Evolutionary conservation across 2,888 invertebrate species (phyloP), one percentile per base, ranked within the genome.

Genomic region (Lysandra coridon): DNA sequence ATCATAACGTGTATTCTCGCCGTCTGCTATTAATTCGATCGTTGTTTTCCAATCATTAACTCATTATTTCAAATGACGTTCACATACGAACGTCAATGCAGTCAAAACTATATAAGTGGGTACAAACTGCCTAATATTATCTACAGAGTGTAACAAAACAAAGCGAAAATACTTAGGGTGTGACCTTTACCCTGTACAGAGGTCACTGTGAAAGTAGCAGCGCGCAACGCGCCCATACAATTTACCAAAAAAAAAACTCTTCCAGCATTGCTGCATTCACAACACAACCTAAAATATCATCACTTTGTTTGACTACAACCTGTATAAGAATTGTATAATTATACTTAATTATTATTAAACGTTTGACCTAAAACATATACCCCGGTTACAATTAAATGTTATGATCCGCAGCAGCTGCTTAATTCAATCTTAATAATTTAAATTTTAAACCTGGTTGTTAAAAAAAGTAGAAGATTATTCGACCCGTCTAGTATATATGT

Each of bases 31-130:
- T 74, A n/a, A 74, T 74, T 49, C n/a, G 74, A 49, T 23, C 17
- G 74, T 74, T 74, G 23, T 74, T 74, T 74, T 74, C 73, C 73
- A 40, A 40, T 74, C 14, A 74, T 74, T 74, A 74, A 74, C n/a
- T 7, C n/a, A 40, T 74, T 40, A 40, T 74, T 40, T 40, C 37
- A n/a, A 74, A 74, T 74, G 40, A 40, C 40, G 37, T 74, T 73
- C 1, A 23, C n/a, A 2, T 40, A 40, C 40, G 73, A 44, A 53
- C 53, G 53, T 53, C 53, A 53, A 53, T 14, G 53, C 53, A 14
- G 4, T 53, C 14, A 10, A n/a, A 73, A 5, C 33, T n/a, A 7
- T 7, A n/a, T 37, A 74, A 44, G 14, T 69, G 12, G 7, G 23
- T 23, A 23, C 37, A 33, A 69, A 73, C 14, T 73, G 6, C 37